Conservation (phyloP, 2,888 invertebrate genomes). For the Hipparchia sbordonii region DNA sequence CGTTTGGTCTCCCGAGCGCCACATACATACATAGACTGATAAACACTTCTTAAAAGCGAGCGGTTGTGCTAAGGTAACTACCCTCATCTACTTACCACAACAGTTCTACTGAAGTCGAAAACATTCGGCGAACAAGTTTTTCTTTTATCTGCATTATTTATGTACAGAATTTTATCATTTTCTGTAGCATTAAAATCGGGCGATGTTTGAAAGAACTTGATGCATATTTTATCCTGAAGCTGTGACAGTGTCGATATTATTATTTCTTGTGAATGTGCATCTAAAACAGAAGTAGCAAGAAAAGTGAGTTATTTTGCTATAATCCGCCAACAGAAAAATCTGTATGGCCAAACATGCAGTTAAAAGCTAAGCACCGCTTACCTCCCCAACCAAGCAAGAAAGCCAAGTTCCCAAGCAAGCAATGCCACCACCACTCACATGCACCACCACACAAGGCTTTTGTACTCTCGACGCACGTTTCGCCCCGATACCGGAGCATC, state of each 20-base stretch:
- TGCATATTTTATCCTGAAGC: constrained; percentile 61
- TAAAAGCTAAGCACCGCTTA: too few relatives aligned
- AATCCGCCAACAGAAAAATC: not conserved
- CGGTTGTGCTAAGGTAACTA: not conserved
- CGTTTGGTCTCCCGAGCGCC: too few relatives aligned
- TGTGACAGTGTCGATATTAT: constrained; percentile 53
- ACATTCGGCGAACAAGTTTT: constrained; percentile 55
- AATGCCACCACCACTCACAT: too few relatives aligned
- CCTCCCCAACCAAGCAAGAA: too few relatives aligned
- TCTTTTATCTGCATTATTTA: constrained; percentile 61
- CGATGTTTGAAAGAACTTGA: constrained; percentile 66
- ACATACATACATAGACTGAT: too few relatives aligned
- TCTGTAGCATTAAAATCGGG: constrained; percentile 45
- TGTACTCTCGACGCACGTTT: too few relatives aligned
- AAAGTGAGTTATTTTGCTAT: not conserved
- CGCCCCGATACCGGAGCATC: too few relatives aligned
- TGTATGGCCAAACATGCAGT: too few relatives aligned
- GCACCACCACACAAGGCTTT: too few relatives aligned
- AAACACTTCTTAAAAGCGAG: too few relatives aligned
- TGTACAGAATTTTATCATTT: constrained; percentile 52
- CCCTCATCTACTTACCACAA: constrained; percentile 55
- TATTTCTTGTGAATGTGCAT: constrained; percentile 65
- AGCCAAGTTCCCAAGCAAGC: too few relatives aligned
- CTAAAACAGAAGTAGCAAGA: constrained; percentile 44
- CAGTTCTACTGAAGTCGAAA: constrained; percentile 51